A percentile compares a stretch with the other conserved stretches of the same genome.
These are phyloP conservation scores for Dysdera silvatica DNA, from an alignment of 1,140 invertebrate genomes.

Conservation along the genomic window DNA sequence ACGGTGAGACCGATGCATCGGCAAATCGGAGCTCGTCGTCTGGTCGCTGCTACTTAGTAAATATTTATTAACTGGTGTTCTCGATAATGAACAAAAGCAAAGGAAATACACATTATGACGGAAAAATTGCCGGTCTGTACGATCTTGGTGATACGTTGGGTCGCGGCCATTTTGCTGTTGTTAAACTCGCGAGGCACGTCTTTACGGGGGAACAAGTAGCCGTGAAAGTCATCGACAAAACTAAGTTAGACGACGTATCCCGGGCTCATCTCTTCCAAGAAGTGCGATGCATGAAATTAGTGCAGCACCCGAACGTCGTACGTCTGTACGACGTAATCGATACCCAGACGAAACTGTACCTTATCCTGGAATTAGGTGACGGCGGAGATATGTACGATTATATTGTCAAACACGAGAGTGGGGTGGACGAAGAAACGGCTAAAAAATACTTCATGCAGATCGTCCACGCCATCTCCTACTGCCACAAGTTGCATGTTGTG, in stretches of 20 bases:
- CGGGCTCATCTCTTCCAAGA: constrained; percentile 78
- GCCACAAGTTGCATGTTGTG: constrained; percentile 87
- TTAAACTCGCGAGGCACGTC: constrained; percentile 95
- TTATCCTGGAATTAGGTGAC: constrained; percentile 93
- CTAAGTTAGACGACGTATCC: constrained; percentile 92
- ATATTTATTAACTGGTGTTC: no score
- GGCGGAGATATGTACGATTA: constrained; percentile 98
- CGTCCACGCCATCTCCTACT: constrained; percentile 81
- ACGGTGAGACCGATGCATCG: no score
- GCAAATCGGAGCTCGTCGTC: no score
- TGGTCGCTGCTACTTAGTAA: no score
- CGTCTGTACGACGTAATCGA: constrained; percentile 95
- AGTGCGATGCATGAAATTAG: constrained; percentile 94
- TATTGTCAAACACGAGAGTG: constrained; percentile 89
- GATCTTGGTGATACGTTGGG: constrained; percentile 91
- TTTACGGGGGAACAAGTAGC: constrained; percentile 77
- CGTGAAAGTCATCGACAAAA: constrained; percentile 89
- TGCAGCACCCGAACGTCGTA: constrained; percentile 97
- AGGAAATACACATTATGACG: constrained; percentile 45
- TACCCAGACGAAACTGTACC: constrained; percentile 88
- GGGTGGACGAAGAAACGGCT: constrained; percentile 60
- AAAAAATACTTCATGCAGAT: constrained; percentile 75
- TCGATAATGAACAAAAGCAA: constrained; percentile 24
- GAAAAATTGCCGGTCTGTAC: constrained; percentile 91
- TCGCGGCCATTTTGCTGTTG: constrained; percentile 93